Base-by-base conservation (phyloP, 2,113 vertebrate species). In the Prinia subflava region DNA sequence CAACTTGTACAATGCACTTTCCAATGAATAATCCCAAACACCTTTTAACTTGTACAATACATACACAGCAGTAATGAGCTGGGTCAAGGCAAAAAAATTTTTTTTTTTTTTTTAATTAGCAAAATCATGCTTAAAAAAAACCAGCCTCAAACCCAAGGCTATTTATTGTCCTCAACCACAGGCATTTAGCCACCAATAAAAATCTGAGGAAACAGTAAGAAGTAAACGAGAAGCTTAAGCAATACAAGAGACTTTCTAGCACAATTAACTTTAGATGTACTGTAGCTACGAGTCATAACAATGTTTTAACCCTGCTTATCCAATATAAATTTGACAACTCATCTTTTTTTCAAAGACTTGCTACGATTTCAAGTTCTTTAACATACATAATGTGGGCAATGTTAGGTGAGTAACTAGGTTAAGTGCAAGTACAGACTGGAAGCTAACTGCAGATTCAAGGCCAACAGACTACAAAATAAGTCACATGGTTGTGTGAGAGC, bases 301-400 rank as follows among this genome's bases (percentile, higher is more conserved):
- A 20, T 21, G 30, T 13, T 46, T 71, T 77, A 88, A 46, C 4
- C 2, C 33, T 65, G 41, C 31, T 76, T 3, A 1, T 85, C 27
- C 62, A 73, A 21, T 28, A 63, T 1, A 13, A 56, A 79, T 30
- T 79, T 76, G 46, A 73, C n/a, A 71, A 82, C 22, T 75, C 47
- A 31, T 65, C 44, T 75, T 84, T 92, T 87, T 68, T 77, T 59
- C 33, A 69, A 70, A 83, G 37, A 37, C 52, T 85, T 63, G n/a
- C 13, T 52, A 37, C 37, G 13, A 44, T 50, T 80, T 59, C 35
- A 89, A 41, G 37, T 64, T 24, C 64, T 50, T 85, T 73, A 52
- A 85, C 0, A 0, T 46, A 39, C 6, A 3, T 57, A 70, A 71
- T n/a, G 41, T 0, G 0, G 64, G 35, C 49, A 27, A 37, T 4